These are phyloP conservation scores for Pharmacophagus antenor DNA, from an alignment of 2,888 invertebrate genomes.

Conservation along the genomic window DNA sequence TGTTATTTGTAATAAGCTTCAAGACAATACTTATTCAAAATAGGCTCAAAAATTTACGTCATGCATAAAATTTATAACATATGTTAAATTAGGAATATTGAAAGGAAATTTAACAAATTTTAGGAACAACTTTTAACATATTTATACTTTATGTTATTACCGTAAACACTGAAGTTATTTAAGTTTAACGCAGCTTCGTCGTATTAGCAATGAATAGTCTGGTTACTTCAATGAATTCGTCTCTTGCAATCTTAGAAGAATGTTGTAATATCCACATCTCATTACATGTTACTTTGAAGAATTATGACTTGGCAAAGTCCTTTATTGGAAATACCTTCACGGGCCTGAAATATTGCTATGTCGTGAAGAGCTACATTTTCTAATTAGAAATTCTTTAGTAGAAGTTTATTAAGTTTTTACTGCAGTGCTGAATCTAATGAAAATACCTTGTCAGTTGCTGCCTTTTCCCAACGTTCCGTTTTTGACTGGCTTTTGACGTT, in stretches of 20 bases:
- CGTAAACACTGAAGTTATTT: background rate
- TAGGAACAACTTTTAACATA: background rate
- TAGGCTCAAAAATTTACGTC: too few species aligned
- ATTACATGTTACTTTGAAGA: slow-evolving; percentile 80
- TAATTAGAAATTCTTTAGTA: slow-evolving; percentile 79
- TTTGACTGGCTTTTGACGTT: slow-evolving; percentile 33
- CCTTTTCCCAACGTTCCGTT: slow-evolving; percentile 35
- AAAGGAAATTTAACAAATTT: background rate
- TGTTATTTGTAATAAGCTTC: too few species aligned
- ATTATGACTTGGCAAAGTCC: slow-evolving; percentile 81
- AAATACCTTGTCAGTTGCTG: slow-evolving; percentile 69
- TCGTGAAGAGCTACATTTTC: slow-evolving; percentile 80
- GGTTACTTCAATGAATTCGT: slow-evolving; percentile 42
- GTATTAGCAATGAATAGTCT: slow-evolving; percentile 48
- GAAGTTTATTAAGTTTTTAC: slow-evolving; percentile 80
- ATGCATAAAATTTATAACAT: too few species aligned
- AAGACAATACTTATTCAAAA: too few species aligned
- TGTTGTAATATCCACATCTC: slow-evolving; percentile 78
- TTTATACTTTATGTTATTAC: background rate
- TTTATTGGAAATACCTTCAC: slow-evolving; percentile 81
- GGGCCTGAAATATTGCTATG: slow-evolving; percentile 80
- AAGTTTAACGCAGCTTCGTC: slow-evolving; percentile 32
- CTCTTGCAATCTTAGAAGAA: slow-evolving; percentile 63
- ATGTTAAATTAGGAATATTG: too few species aligned
- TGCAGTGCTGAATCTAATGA: slow-evolving; percentile 74